Evolutionary conservation across 2,888 invertebrate genomes (phyloP).

Genomic region (Agrotis segetum): DNA sequence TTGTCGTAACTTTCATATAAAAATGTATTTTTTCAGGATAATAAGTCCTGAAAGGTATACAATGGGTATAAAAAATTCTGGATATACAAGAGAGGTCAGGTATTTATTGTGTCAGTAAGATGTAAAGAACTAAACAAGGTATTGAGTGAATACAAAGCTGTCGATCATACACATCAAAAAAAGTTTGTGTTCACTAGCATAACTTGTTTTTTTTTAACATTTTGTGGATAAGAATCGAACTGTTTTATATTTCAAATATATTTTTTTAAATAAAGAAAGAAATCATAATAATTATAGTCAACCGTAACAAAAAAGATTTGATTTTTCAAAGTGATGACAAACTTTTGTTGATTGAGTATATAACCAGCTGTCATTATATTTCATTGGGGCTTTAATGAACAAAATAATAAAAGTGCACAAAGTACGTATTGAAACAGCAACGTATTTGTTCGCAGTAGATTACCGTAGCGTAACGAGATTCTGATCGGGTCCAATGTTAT

Average conservation of each 20-base stretch:
- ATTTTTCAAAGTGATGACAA: background rate
- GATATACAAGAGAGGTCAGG: conserved; percentile 4
- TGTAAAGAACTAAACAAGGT: background rate
- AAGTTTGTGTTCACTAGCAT: too few species aligned
- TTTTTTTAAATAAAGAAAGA: too few species aligned
- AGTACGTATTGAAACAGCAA: conserved; percentile 76
- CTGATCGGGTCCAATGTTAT: conserved; percentile 88
- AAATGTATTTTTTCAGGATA: conserved; percentile 46
- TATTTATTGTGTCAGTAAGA: background rate
- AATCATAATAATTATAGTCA: too few species aligned
- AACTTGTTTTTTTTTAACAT: too few species aligned
- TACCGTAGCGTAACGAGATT: conserved; percentile 87
- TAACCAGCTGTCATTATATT: conserved; percentile 16
- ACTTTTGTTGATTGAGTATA: background rate
- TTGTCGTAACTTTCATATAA: conserved; percentile 49
- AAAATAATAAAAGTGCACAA: conserved; percentile 60
- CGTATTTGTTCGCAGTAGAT: conserved; percentile 84
- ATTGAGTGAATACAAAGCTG: background rate
- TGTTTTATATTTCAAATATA: too few species aligned
- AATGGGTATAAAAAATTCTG: background rate
- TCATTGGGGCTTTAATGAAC: conserved; percentile 45
- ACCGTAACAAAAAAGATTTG: too few species aligned
- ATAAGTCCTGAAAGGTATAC: conserved; percentile 16
- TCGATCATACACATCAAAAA: background rate
- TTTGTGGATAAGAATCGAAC: too few species aligned